phyloP scores from a whole-genome alignment of 2,797 vertebrate genomes.

The Typhlichthys eigenmanni region DNA sequence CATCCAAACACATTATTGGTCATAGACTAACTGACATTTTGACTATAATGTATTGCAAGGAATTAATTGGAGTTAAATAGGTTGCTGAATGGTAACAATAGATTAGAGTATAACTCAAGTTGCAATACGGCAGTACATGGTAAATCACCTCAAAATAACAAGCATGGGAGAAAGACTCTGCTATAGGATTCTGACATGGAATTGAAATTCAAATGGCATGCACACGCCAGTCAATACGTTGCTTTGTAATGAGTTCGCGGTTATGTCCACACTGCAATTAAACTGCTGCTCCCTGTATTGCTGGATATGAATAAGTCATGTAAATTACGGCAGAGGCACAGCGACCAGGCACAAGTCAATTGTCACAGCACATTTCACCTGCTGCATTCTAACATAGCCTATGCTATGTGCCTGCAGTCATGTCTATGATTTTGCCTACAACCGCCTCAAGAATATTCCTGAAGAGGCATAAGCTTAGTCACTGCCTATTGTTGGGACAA shows the following conservation, averaged over 20 bases:
- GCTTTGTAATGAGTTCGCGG: conserved; percentile 11
- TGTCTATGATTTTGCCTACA: conserved; percentile 11
- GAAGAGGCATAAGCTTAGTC: conserved; percentile 24
- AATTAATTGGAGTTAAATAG: too few relatives aligned
- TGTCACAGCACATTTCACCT: conserved; percentile 62
- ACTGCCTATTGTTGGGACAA: conserved; percentile 12
- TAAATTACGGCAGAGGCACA: conserved; percentile 20
- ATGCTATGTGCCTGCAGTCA: conserved; percentile 43
- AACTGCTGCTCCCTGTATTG: neutral
- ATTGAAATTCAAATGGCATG: conserved; percentile 5
- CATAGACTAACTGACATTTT: too few relatives aligned
- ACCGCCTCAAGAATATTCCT: conserved; percentile 30
- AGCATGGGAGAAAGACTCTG: neutral
- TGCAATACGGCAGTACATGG: too few relatives aligned
- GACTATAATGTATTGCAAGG: too few relatives aligned
- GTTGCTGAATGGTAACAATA: too few relatives aligned
- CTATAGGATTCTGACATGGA: conserved; percentile 3
- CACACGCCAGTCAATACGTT: conserved; percentile 10
- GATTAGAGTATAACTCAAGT: too few relatives aligned
- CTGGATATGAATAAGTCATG: conserved; percentile 18
- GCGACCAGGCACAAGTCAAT: conserved; percentile 20
- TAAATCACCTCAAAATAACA: neutral
- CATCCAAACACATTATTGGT: too few relatives aligned
- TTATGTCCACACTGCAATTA: neutral
- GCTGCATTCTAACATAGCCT: conserved; percentile 56